Evolutionary conservation across 2,797 vertebrate species (phyloP).

Genomic region (Eulemur albifrons): DNA sequence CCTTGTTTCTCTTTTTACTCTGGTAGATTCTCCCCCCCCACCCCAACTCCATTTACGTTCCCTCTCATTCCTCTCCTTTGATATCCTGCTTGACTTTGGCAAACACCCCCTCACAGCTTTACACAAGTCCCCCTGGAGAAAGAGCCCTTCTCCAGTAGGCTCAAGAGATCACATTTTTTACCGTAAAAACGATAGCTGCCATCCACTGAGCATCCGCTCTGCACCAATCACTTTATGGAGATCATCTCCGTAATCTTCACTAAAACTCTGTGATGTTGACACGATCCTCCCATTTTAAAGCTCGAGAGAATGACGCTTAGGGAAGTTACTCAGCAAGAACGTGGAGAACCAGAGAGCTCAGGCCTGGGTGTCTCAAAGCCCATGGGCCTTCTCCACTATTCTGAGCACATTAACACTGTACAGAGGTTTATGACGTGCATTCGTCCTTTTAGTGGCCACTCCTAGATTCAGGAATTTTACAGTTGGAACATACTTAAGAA

Average conservation of each 20-base stretch:
- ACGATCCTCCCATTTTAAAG: neutral
- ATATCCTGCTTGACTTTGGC: neutral
- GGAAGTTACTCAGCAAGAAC: neutral
- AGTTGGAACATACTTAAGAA: conserved; percentile 27
- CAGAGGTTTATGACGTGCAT: neutral
- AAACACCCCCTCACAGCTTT: neutral
- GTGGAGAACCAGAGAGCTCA: neutral
- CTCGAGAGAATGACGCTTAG: neutral
- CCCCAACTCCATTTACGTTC: neutral
- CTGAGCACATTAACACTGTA: neutral
- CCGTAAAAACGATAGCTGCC: neutral
- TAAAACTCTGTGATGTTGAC: neutral
- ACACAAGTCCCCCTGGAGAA: neutral
- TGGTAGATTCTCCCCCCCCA: neutral
- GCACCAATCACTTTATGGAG: neutral
- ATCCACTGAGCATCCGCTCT: neutral
- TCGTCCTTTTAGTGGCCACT: neutral
- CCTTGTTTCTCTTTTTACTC: neutral
- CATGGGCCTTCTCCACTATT: neutral
- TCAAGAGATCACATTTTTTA: neutral
- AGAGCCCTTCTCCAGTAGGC: neutral
- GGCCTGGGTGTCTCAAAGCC: neutral
- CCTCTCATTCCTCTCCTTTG: neutral
- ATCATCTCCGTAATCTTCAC: neutral
- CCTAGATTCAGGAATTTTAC: neutral